Base-by-base conservation (phyloP, 1,140 invertebrate genomes). In the Lithobius niger region DNA sequence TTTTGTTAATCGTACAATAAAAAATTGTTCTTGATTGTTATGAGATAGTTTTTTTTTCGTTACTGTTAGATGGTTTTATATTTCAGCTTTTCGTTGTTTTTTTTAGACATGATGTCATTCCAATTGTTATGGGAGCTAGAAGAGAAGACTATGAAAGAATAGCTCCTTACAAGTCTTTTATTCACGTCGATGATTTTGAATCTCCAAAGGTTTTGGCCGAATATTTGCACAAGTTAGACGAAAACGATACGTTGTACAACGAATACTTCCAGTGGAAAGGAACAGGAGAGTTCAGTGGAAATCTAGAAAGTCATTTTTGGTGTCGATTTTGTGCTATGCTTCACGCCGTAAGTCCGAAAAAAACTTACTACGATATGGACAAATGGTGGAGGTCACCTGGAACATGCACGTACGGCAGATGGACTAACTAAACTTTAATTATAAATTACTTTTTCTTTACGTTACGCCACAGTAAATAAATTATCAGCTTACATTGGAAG, bases 251-350 rank as follows among this genome's bases (percentile, higher is more conserved):
- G 15, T 72, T 89, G 0, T 96, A 95, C 70, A 95, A 95, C 70
- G 84, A 86, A 16, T 95, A 95, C 68, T 95, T 95, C 69, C 81
- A 81, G 57, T 87, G 82, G 79, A 87, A 89, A 74, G 86, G 86
- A 26, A 91, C 87, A 0, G 91, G 91, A 1, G 86, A 93, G 67
- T 92, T 95, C 65, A 36, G 10, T 36, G 10, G n/a, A 10, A n/a
- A n/a, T n/a, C 86, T 95, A 61, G 93, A 94, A 70, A 95, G 89
- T 18, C 88, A 83, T 65, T 97, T 94, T 69, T 96, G 91, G 83
- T 97, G 93, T 67, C 81, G 93, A 1, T 76, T 97, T 18, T 97
- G 94, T 70, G 82, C 90, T 2, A 82, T 92, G 77, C 68, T 93
- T 22, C 89, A 95, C 66, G 86, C 65, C 85, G 57, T 78, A 76